These are phyloP conservation scores for Takifugu rubripes DNA, from an alignment of 2,797 vertebrate genomes.

Conservation along the genomic window DNA sequence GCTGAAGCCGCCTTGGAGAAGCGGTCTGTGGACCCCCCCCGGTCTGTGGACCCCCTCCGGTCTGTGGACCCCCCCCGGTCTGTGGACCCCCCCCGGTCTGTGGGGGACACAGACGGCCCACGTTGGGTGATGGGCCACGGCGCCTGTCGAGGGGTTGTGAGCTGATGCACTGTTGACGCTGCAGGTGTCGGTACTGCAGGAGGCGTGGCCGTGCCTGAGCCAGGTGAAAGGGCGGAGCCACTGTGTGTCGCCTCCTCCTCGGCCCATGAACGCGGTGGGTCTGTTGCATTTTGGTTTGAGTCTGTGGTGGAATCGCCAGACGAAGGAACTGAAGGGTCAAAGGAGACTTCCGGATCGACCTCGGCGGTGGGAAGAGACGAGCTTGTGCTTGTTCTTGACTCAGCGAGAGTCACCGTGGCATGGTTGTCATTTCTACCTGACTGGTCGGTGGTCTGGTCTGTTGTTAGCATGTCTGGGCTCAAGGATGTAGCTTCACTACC, in stretches of 20 bases:
- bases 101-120: background rate
- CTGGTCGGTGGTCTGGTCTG: background rate
- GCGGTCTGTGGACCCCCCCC: background rate
- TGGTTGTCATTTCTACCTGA: background rate
- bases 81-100: background rate
- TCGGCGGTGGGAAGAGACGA: background rate
- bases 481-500: background rate
- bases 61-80: too few relatives aligned
- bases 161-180: background rate
- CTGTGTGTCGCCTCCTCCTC: background rate
- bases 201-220: background rate
- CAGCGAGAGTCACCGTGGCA: slow-evolving; percentile 2
- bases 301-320: slow-evolving; percentile 1
- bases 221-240: background rate
- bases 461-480: background rate
- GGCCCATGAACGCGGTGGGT: background rate
- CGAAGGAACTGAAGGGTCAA: background rate
- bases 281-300: background rate
- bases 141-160: background rate
- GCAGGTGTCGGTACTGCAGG: background rate
- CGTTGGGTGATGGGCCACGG: background rate
- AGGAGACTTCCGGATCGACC: background rate
- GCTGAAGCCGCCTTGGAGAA: background rate
- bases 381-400: background rate
- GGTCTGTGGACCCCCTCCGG: too few relatives aligned